These are phyloP conservation scores for Orius laevigatus DNA, from an alignment of 1,140 invertebrate genomes.

Conservation along the genomic window DNA sequence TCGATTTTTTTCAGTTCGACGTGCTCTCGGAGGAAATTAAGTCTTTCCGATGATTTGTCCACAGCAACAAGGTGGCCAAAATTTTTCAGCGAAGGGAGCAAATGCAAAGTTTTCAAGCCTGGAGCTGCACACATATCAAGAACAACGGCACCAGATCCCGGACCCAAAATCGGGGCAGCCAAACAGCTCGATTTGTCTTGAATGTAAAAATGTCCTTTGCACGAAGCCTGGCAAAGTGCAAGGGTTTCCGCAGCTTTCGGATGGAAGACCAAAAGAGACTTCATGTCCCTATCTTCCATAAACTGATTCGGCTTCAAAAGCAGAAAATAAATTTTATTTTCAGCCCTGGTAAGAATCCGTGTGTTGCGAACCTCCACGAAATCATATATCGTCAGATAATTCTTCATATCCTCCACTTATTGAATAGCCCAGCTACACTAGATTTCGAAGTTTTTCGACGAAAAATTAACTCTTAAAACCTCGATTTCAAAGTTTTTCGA, in stretches of 20 bases:
- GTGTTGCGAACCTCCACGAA: background rate
- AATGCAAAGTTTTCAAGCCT: conserved; percentile 86
- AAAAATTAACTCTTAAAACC: too few relatives aligned
- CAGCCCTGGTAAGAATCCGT: background rate
- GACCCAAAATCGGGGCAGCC: conserved; percentile 54
- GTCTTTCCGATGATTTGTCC: conserved; percentile 6
- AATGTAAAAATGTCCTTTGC: background rate
- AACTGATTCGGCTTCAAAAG: too few relatives aligned
- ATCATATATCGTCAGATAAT: background rate
- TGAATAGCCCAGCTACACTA: too few relatives aligned
- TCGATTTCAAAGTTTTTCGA: too few relatives aligned
- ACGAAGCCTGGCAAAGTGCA: background rate
- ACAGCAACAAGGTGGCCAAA: conserved; percentile 28
- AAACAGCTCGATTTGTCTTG: conserved; percentile 52
- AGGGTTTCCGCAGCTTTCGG: background rate
- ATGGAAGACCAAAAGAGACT: background rate
- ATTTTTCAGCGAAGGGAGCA: conserved; percentile 69
- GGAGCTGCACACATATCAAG: conserved; percentile 92
- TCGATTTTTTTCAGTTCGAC: conserved; percentile 30
- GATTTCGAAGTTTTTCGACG: too few relatives aligned
- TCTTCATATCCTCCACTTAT: background rate
- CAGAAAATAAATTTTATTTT: background rate
- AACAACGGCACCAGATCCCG: conserved; percentile 46
- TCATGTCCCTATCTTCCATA: background rate
- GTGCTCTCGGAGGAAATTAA: conserved; percentile 30